Evolutionary conservation across 2,888 invertebrate species (phyloP), one percentile per base, ranked within the genome.

Genomic region (Thelaira solivaga): DNA sequence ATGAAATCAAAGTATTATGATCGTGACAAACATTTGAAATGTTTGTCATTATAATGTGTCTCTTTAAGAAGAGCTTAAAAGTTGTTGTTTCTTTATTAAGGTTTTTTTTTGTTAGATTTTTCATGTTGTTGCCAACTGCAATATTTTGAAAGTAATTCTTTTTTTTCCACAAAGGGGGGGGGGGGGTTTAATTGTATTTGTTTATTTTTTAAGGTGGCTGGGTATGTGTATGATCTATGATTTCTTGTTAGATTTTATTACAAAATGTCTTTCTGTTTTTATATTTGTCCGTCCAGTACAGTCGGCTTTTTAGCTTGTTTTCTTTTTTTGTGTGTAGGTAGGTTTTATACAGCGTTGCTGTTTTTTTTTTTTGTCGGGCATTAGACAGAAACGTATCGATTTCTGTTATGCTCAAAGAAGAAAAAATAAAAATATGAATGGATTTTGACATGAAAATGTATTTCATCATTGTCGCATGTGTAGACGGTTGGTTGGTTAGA

Each of bases 21-120:
- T 79, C 68, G 72, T 77, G 77, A 77, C 73, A 77, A 73, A 77
- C 62, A 68, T 77, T 77, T 64, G 39, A 77, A 68, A 72, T 68
- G 55, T 57, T 67, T 71, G 65, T 76, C 61, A 67, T 59, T 47
- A 31, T 62, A 71, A 53, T 53, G 51, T 71, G 71, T 53, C 31
- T 67, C n/a, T n/a, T 41, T 74, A 68, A 68, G 74, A 68, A 43
- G 67, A 67, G 29, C 74, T 75, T 68, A 22, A 67, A 53, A 59
- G n/a, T 36, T 34, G 20, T 29, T 62, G 26, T 51, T 68, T 26
- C 11, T 11, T 29, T 34, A 8, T 55, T n/a, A n/a, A n/a, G n/a
- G 4, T 55, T n/a, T 7, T 45, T 49, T 39, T 18, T 31, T 31
- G 1, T 13, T 41, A 5, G 2, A 41, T 13, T 29, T 13, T 6